phyloP scores from a whole-genome alignment of 1,140 invertebrate species.

The Drosophila sp. region DNA sequence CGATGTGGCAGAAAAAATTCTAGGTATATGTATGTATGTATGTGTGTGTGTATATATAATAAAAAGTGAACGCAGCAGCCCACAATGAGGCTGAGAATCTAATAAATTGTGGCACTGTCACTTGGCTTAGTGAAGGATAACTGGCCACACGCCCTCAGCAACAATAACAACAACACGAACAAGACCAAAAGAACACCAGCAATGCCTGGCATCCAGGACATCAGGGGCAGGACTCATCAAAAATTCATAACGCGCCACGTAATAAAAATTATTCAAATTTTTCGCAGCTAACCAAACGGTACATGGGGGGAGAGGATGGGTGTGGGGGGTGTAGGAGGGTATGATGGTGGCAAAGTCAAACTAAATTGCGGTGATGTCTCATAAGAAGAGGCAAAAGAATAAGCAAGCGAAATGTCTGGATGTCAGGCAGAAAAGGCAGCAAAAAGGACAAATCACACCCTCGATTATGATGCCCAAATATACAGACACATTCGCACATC shows the following conservation, averaged over 20 bases:
- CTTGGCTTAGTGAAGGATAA: constrained; percentile 81
- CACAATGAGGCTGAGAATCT: constrained; percentile 76
- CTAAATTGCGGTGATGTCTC: constrained; percentile 80
- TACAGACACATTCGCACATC: constrained; percentile 17
- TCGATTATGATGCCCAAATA: constrained; percentile 71
- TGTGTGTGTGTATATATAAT: background rate
- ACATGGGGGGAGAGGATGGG: constrained; percentile 13
- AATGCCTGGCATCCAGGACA: constrained; percentile 18
- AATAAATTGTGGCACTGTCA: constrained; percentile 82
- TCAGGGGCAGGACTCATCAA: constrained; percentile 66
- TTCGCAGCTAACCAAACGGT: constrained; percentile 56
- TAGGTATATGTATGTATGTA: constrained; percentile 3
- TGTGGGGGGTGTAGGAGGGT: background rate
- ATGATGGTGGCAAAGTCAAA: constrained; percentile 40
- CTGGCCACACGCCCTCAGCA: constrained; percentile 65
- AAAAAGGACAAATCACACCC: constrained; percentile 82
- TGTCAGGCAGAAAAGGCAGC: constrained; percentile 43
- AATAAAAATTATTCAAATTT: constrained; percentile 83
- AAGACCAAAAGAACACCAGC: too few species aligned
- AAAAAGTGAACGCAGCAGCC: constrained; percentile 31
- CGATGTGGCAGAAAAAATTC: constrained; percentile 48
- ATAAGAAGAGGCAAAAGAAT: constrained; percentile 34
- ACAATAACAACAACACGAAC: constrained; percentile 29
- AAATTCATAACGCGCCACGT: constrained; percentile 82
- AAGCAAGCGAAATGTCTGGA: constrained; percentile 25